phyloP scores from a whole-genome alignment of 1,140 invertebrate species.

The Stegodyphus mimosarum region DNA sequence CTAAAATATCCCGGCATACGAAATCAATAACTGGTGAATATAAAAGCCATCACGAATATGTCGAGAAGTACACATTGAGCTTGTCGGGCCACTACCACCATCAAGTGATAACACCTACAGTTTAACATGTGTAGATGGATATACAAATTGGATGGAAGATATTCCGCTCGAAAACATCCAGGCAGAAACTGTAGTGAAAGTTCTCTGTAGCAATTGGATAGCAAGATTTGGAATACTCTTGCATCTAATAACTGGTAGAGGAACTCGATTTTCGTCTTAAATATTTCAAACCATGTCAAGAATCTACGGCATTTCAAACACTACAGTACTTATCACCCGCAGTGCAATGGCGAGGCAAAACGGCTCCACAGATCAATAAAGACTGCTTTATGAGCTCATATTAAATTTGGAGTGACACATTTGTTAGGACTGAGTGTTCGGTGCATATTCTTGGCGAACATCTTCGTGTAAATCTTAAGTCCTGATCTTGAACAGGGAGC shows the following conservation, averaged over 20 bases:
- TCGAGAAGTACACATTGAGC: not conserved
- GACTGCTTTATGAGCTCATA: too few relatives aligned
- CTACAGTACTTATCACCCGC: too few relatives aligned
- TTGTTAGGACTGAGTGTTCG: too few relatives aligned
- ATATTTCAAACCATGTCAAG: not conserved
- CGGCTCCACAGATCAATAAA: too few relatives aligned
- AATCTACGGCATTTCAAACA: not conserved
- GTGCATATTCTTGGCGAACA: too few relatives aligned
- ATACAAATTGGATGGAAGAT: not conserved
- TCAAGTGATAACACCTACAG: not conserved
- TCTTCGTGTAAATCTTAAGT: too few relatives aligned
- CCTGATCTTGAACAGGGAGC: too few relatives aligned
- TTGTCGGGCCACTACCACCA: not conserved
- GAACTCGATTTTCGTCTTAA: not conserved
- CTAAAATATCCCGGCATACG: not conserved
- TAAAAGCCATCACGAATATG: not conserved
- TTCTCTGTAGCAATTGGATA: not conserved
- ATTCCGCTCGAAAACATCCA: not conserved
- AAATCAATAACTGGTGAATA: not conserved
- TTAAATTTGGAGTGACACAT: too few relatives aligned
- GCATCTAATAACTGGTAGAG: not conserved
- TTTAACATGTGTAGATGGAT: not conserved
- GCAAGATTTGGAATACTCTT: not conserved
- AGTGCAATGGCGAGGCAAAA: too few relatives aligned
- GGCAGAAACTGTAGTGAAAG: not conserved